These are phyloP conservation scores for Heterotis niloticus DNA, from an alignment of 2,113 vertebrate genomes.

Conservation along the genomic window DNA sequence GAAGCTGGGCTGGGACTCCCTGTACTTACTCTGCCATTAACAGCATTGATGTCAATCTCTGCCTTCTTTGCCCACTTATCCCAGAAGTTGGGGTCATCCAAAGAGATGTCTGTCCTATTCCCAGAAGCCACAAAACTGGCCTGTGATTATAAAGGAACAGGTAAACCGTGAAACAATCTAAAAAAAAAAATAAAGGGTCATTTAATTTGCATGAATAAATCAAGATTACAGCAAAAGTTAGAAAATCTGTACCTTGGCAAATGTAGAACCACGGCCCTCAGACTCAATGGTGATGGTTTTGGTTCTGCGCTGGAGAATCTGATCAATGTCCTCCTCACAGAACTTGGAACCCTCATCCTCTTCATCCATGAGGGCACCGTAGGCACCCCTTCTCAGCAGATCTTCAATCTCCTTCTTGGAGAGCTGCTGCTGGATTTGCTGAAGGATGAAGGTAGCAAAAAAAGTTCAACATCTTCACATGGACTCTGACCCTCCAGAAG, in stretches of 20 bases:
- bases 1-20: neutral
- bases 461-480: neutral
- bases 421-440: slow-evolving; percentile 66
- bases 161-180: neutral
- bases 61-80: slow-evolving; percentile 83
- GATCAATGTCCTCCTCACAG: slow-evolving; percentile 80
- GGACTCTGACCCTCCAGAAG: neutral
- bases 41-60: slow-evolving; percentile 74
- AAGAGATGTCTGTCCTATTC: slow-evolving; percentile 77
- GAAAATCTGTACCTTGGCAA: slow-evolving; percentile 67
- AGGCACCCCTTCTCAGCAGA: slow-evolving; percentile 73
- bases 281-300: slow-evolving; percentile 79
- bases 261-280: slow-evolving; percentile 75
- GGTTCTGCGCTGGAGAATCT: slow-evolving; percentile 74
- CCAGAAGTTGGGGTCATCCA: slow-evolving; percentile 83
- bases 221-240: neutral
- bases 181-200: neutral
- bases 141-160: slow-evolving; percentile 41
- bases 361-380: slow-evolving; percentile 80
- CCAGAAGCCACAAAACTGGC: slow-evolving; percentile 81
- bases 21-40: slow-evolving; percentile 44
- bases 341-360: slow-evolving; percentile 80
- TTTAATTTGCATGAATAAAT: neutral
- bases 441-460: neutral
- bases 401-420: slow-evolving; percentile 83